Evolutionary conservation across 2,113 vertebrate species (phyloP).

Genomic region (Gadus macrocephalus): DNA sequence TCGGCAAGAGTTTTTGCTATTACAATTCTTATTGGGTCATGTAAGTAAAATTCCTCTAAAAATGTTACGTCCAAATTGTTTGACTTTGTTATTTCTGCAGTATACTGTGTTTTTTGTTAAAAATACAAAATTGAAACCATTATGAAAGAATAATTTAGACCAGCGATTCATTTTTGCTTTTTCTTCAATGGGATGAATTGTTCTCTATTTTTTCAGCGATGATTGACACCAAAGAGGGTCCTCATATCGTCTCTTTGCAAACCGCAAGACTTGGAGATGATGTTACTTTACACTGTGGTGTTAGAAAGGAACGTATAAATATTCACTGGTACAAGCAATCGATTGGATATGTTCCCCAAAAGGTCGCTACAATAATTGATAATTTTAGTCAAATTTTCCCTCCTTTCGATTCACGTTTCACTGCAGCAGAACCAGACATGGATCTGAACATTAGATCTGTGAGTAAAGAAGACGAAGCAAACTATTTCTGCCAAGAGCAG

Average conservation of each 20-base stretch:
- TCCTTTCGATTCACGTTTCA: conserved; percentile 14
- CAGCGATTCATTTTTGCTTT: not conserved
- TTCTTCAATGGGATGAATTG: not conserved
- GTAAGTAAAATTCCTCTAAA: conserved; percentile 28
- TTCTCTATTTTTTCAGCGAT: conserved; percentile 30
- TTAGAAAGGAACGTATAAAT: accelerated
- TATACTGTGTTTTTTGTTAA: not conserved
- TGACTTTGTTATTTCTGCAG: not conserved
- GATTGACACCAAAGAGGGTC: not conserved
- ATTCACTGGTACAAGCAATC: conserved; percentile 39
- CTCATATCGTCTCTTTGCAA: conserved; percentile 12
- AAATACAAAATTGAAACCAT: not conserved
- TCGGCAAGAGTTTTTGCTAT: conserved; percentile 17
- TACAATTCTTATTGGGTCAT: conserved; percentile 23
- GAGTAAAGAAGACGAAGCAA: conserved; percentile 46
- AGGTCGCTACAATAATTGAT: not conserved
- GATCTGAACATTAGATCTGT: conserved; percentile 35
- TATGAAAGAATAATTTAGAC: not conserved
- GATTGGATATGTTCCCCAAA: conserved; percentile 32
- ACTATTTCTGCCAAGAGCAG: conserved; percentile 10
- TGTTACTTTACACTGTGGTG: conserved; percentile 24
- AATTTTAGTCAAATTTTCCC: accelerated
- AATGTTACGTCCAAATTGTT: no score
- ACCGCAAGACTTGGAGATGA: conserved; percentile 20
- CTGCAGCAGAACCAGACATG: accelerated